Evolutionary conservation across 2,113 vertebrate genomes (phyloP), one percentile per base, ranked within the genome.

Genomic region (Xyliphius kryptos): DNA sequence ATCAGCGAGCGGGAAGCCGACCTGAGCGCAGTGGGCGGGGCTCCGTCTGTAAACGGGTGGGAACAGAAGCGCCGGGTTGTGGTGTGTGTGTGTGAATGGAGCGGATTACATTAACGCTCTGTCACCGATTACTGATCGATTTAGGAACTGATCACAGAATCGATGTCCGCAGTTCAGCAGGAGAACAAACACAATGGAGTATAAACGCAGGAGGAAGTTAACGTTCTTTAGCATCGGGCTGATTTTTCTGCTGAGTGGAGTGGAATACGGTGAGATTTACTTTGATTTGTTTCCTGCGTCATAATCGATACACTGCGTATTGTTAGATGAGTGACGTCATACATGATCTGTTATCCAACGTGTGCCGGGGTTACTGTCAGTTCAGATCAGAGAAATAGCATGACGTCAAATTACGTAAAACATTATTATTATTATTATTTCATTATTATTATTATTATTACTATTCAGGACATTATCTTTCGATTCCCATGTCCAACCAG

Each of bases 161-260:
- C 16, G 17, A 16, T 43, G 48, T 13, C 48, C 46, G 6, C 21
- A 9, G 63, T 13, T 16, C 12, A 2, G 38, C 36, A 20, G n/a
- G 6, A 50, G 11, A 2, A 17, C 58, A 55, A 52, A 20, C 54
- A 16, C 17, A 16, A 86, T 89, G 88, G 86, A 88, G 57, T 13
- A 69, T 21, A 71, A 72, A 26, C 73, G 81, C 12, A 86, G 82
- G 63, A 86, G 56, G 72, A 89, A 80, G 46, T 63, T 86, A 56
- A 90, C 89, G 1, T 85, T 81, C 63, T 59, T 83, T 49, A 85
- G 83, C 3, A 88, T 90, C 5, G 89, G 88, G 11, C 74, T 91
- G 0, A 73, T 91, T 17, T 91, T 90, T 66, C 78, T 91, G 15
- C 74, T 90, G 0, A 90, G 86, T 53, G 90, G 90, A 2, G 81